Percentiles rank a stretch among this genome's conserved stretches.
Evolutionary conservation across 2,888 invertebrate species (phyloP).

Genomic region (Hyposoter didymator): DNA sequence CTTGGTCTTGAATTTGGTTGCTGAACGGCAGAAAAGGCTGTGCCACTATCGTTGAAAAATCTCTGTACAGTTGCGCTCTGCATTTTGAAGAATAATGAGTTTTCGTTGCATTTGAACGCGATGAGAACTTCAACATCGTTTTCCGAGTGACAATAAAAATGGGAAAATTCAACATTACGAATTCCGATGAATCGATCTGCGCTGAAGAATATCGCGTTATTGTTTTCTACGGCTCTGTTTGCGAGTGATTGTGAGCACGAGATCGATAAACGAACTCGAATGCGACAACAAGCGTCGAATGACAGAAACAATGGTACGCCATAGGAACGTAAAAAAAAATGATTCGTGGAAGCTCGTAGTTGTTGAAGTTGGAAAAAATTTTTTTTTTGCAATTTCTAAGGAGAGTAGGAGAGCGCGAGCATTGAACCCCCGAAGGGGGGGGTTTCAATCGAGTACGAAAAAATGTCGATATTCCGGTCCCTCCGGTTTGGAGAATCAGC

Average conservation of each 20-base stretch:
- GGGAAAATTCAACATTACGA: background rate
- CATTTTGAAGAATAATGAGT: too few species aligned
- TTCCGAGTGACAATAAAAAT: background rate
- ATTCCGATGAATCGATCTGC: background rate
- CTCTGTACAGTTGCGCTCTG: too few species aligned
- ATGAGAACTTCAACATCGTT: too few species aligned
- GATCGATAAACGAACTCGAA: background rate
- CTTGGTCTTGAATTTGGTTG: too few species aligned
- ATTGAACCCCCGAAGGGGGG: background rate
- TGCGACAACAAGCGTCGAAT: background rate
- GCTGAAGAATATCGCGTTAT: background rate
- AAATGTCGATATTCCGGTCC: slow-evolving; percentile 51
- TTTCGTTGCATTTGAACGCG: too few species aligned
- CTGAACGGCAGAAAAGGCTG: too few species aligned
- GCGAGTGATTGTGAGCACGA: background rate
- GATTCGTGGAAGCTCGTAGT: background rate
- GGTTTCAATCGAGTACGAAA: slow-evolving; percentile 6
- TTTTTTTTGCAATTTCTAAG: background rate
- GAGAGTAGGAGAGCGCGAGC: background rate
- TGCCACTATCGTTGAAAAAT: too few species aligned
- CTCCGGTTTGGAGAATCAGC: slow-evolving; percentile 36
- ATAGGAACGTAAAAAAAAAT: background rate
- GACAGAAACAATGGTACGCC: background rate
- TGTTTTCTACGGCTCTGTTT: background rate
- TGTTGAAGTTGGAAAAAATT: background rate